Base-by-base conservation (phyloP, 2,113 vertebrate species). In the Piaya cayana region DNA sequence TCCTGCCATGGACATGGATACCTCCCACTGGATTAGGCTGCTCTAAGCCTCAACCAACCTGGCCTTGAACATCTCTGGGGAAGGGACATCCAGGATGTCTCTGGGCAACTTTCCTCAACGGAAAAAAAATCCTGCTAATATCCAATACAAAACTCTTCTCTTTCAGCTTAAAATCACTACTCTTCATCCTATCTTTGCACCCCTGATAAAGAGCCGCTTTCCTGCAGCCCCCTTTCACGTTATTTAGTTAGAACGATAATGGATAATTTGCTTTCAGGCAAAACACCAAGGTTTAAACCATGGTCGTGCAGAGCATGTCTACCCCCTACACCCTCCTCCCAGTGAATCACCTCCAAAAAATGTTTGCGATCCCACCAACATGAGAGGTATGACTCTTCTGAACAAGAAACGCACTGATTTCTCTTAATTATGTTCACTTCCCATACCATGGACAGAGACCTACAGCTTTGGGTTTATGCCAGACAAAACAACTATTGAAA, bases 391-490 rank as follows among this genome's bases (percentile, higher is more conserved):
- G 36, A 69, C 43, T 89, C 62, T 62, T 74, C 53, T 2, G 3
- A 88, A 75, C 52, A 55, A 82, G 26, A 52, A 92, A 75, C 12
- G 30, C 29, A 94, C 58, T 29, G 26, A 30, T 45, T 87, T 86
- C 52, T 86, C 88, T 36, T 16, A 32, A 81, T 91, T 69, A 47
- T 16, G 27, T 78, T 77, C 56, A 19, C 37, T 68, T 81, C 58
- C 85, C 55, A 96, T 88, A 96, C 93, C 93, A 95, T 96, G 90
- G 94, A 96, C 95, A 96, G 92, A 95, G 90, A 75, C 76, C 56
- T 75, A 56, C 64, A 60, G 64, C 32, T 82, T 34, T 6, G 52
- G 3, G 4, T 83, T 78, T 43, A 68, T 29, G 15, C 25, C 85
- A 86, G 65, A 45, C 39, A 39, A 39, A 39, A 39, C 39, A 39